Conservation (phyloP, 2,797 vertebrate species). For the Dendrocincla fuliginosa region DNA sequence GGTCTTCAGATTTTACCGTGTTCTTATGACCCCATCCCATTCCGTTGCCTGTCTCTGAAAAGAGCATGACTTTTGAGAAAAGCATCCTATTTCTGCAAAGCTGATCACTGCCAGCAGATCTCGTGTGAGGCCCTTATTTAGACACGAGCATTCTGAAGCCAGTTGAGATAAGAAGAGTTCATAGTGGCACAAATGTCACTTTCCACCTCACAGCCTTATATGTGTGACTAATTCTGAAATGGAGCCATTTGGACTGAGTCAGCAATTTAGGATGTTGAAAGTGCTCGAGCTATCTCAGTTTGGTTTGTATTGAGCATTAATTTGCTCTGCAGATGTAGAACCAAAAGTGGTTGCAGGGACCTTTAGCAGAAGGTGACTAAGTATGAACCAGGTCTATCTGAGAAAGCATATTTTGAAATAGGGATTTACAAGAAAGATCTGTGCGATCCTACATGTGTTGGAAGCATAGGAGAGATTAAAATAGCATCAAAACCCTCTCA, state of each 20-base stretch:
- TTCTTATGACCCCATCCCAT: background rate
- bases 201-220: background rate
- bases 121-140: background rate
- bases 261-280: background rate
- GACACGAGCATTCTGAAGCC: background rate
- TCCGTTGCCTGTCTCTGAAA: background rate
- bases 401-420: background rate
- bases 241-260: background rate
- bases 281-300: background rate
- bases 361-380: background rate
- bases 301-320: background rate
- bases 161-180: background rate
- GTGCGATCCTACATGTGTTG: background rate
- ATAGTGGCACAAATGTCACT: background rate
- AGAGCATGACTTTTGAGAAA: background rate
- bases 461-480: background rate
- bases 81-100: background rate
- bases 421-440: background rate
- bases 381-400: background rate
- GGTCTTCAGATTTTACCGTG: background rate
- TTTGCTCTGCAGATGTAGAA: background rate
- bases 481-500: background rate
- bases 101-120: background rate
- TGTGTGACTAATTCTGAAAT: background rate
- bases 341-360: background rate